These are phyloP conservation scores for Apotomis betuletana DNA, from an alignment of 2,888 invertebrate genomes.

Conservation along the genomic window DNA sequence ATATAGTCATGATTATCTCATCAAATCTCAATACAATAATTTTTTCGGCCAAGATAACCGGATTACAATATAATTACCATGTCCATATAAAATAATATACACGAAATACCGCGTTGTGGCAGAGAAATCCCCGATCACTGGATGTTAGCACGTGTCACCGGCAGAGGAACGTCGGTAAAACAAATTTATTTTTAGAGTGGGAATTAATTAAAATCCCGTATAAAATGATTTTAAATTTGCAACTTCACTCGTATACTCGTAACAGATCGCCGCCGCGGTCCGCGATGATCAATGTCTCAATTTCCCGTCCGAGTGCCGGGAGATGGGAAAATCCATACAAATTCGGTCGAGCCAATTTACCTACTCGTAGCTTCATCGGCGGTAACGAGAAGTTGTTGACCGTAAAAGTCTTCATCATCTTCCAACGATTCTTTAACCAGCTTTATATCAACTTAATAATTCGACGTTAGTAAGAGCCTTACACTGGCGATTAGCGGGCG, in stretches of 20 bases:
- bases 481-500: too few species aligned
- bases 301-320: slow-evolving; percentile 25
- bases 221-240: slow-evolving; percentile 16
- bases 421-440: not conserved
- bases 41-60: too few species aligned
- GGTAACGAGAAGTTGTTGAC: slow-evolving; percentile 10
- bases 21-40: too few species aligned
- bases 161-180: not conserved
- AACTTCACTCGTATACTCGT: slow-evolving; percentile 9
- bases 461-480: too few species aligned
- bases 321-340: slow-evolving; percentile 23
- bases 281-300: slow-evolving; percentile 31
- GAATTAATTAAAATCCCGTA: slow-evolving; percentile 9
- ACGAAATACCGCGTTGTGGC: too few species aligned
- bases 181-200: slow-evolving; percentile 1
- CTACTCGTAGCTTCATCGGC: slow-evolving; percentile 1
- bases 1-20: too few species aligned
- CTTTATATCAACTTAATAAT: too few species aligned
- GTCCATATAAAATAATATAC: too few species aligned
- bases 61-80: too few species aligned
- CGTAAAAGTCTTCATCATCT: not conserved
- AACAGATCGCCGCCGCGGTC: slow-evolving; percentile 16
- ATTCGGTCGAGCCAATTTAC: slow-evolving; percentile 15
- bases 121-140: too few species aligned
- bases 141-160: too few species aligned